phyloP scores from a whole-genome alignment of 2,113 vertebrate species.

The Tetrax tetrax region DNA sequence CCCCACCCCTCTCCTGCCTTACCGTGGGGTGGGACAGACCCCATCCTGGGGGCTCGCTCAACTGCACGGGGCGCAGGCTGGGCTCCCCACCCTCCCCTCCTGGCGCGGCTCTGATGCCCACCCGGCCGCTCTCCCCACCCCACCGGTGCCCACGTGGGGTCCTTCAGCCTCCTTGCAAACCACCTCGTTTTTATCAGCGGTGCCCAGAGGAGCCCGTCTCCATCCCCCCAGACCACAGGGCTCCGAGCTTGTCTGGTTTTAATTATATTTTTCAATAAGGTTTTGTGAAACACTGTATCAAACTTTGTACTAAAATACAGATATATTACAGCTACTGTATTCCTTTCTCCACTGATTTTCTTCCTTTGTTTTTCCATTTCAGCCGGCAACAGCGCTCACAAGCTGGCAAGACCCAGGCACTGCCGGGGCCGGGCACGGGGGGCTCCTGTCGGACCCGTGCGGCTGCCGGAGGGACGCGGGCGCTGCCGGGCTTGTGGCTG shows the following conservation, averaged over 20 bases:
- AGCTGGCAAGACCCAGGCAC: neutral
- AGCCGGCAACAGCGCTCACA: neutral
- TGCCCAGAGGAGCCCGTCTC: neutral
- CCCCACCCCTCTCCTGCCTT: no score
- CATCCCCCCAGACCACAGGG: neutral
- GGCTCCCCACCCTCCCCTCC: neutral
- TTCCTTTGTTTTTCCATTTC: slow-evolving; percentile 42
- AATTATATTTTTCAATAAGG: slow-evolving; percentile 74
- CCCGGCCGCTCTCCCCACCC: no score
- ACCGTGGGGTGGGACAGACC: neutral
- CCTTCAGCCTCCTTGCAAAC: neutral
- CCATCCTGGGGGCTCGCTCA: neutral
- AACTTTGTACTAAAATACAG: slow-evolving; percentile 77
- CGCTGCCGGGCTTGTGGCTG: neutral
- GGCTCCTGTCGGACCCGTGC: neutral
- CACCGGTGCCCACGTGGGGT: neutral
- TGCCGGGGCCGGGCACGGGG: accelerated
- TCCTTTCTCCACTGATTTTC: slow-evolving; percentile 65
- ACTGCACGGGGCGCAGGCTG: accelerated
- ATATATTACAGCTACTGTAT: slow-evolving; percentile 77
- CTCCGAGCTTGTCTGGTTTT: slow-evolving; percentile 15
- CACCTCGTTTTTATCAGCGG: accelerated
- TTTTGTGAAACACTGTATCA: slow-evolving; percentile 78
- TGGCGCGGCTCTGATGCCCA: no score
- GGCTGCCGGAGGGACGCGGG: neutral